These are phyloP conservation scores for Seira musarum DNA, from an alignment of 2,888 invertebrate species.

Conservation along the genomic window DNA sequence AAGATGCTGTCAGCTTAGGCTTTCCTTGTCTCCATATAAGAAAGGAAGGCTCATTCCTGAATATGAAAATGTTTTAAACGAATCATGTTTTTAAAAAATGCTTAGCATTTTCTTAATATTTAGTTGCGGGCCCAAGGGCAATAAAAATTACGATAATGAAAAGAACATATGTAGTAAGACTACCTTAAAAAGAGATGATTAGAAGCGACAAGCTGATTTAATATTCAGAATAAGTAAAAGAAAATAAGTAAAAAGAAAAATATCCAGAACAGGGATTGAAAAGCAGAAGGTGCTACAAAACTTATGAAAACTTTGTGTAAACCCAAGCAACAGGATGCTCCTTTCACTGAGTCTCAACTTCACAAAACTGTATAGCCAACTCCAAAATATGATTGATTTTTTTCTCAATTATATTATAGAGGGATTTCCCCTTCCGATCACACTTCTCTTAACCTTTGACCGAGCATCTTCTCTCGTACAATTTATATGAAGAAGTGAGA, in stretches of 20 bases:
- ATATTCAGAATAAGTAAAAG: conserved; percentile 51
- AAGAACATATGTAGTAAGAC: conserved; percentile 48
- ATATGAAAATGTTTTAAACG: not conserved
- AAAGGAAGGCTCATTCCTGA: not conserved
- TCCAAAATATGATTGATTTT: no score
- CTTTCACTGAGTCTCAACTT: no score
- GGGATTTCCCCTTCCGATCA: no score
- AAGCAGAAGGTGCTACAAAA: no score
- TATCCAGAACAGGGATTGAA: not conserved
- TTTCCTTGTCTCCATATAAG: no score
- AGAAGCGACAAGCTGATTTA: conserved; percentile 58
- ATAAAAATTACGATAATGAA: conserved; percentile 57
- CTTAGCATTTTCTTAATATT: not conserved
- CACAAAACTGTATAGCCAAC: no score
- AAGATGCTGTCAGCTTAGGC: conserved; percentile 7
- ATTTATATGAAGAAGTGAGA: no score
- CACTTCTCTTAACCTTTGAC: no score
- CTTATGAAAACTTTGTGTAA: no score
- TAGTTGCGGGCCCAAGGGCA: conserved; percentile 36
- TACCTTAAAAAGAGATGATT: conserved; percentile 59
- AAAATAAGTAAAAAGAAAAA: conserved; percentile 16
- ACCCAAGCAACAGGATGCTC: no score
- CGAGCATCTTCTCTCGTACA: no score
- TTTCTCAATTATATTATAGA: no score
- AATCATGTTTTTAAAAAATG: not conserved